Base-by-base conservation (phyloP, 2,113 vertebrate genomes). In the Myodes glareolus region DNA sequence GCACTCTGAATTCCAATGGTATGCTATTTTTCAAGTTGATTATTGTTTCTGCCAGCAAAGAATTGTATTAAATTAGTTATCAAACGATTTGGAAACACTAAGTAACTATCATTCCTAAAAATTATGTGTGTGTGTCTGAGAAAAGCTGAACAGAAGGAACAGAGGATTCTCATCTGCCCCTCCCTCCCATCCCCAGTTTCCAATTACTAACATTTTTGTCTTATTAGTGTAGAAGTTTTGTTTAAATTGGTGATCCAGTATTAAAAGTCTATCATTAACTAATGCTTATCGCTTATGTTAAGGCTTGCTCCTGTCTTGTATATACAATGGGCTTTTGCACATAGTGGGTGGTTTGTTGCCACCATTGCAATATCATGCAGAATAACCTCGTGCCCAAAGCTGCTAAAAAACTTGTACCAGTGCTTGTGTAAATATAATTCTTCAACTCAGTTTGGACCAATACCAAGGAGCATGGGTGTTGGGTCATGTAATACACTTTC, bases 21-120 rank as follows among this genome's bases (percentile, higher is more conserved):
- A 5, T 45, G 17, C 27, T 61, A 23, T 91, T 50, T 95, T 91
- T 42, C 77, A 93, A 72, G 45, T 6, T 80, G 8, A 27, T 63
- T 77, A 3, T 7, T 61, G 52, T 92, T 75, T 80, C 86, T 78
- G 17, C 58, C 78, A 5, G 33, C 11, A 68, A 70, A 87, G 6
- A 58, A 19, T 50, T 94, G 0, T 88, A n/a, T 36, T 88, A 81
- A 93, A 55, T 90, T 87, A 55, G 12, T 91, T 86, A 81, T 89
- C 65, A 86, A 94, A 82, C 73, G 61, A 67, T 42, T 77, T 93
- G 23, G 25, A 92, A 29, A 17, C 88, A 81, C 21, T 92, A 90
- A 68, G 29, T 36, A 73, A 94, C 65, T 73, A 55, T 33, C 36
- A 25, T 45, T 63, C 19, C n/a, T 42, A 61, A 39, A 84, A 61